Base-by-base conservation (phyloP, 2,113 vertebrate genomes). In the Excalfactoria chinensis region DNA sequence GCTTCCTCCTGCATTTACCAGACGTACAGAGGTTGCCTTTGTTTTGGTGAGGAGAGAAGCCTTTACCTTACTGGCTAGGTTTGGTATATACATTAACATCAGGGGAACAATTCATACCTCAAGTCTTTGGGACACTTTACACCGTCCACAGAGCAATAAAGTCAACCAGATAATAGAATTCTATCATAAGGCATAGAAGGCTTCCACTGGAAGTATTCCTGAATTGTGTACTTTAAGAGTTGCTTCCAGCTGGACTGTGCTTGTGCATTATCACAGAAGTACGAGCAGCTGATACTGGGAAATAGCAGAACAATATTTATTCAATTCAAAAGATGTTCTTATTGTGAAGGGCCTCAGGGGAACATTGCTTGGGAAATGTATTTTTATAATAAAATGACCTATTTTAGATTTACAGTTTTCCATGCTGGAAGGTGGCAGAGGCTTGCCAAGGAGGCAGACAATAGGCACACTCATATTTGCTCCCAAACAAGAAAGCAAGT, bases 331-430 rank as follows among this genome's bases (percentile, higher is more conserved):
- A 85, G 72, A 90, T 44, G 15, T 34, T 73, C 49, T 89, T 83
- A 85, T 86, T 79, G 59, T 46, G 55, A 73, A 78, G 26, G 12
- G n/a, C 70, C 92, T 90, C 23, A 5, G 53, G 88, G 70, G 86
- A 75, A 78, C 86, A 62, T 66, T 88, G 77, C 90, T 77, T 92
- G 81, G 81, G 86, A 96, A 95, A 90, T 70, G 60, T 62, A 53
- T 92, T 89, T 94, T 93, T 21, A 19, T 84, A 81, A 75, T 67
- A 88, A 89, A 92, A 69, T 87, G 53, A 72, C 89, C 84, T 94
- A 69, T 67, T 95, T 94, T 94, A 89, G 84, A 92, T 73, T 66
- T 78, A 37, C 12, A 78, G 28, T 89, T 90, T 93, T 93, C 90
- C 67, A 37, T 89, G 41, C 63, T 86, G 55, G 44, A 72, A 89